phyloP scores from a whole-genome alignment of 1,140 invertebrate genomes.

The Adoxophyes honmai region DNA sequence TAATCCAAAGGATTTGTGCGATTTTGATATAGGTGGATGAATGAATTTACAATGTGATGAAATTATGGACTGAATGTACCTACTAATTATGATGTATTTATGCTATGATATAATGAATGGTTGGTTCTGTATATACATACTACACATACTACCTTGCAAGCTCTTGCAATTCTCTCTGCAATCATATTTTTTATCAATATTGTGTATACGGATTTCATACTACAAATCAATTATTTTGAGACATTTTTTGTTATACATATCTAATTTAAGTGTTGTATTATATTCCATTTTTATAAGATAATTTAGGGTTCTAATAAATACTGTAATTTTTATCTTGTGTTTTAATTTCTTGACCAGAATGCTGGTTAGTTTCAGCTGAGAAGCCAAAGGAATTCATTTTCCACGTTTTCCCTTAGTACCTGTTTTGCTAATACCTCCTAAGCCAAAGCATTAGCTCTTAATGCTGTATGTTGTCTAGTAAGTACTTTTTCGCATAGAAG shows the following conservation, averaged over 20 bases:
- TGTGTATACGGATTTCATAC: constrained; percentile 47
- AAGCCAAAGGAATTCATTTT: background rate
- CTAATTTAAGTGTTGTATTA: constrained; percentile 62
- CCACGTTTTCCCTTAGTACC: no score
- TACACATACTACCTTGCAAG: constrained; percentile 29
- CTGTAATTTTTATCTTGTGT: constrained; percentile 34
- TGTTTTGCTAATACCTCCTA: background rate
- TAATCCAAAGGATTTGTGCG: constrained; percentile 54
- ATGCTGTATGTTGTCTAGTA: background rate
- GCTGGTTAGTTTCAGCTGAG: background rate
- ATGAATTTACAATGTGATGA: constrained; percentile 62
- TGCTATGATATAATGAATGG: constrained; percentile 43
- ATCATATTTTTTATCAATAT: constrained; percentile 55
- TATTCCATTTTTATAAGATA: constrained; percentile 59
- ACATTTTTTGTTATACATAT: constrained; percentile 38
- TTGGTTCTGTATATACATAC: constrained; percentile 50
- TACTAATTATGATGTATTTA: constrained; percentile 36
- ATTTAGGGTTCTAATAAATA: constrained; percentile 37
- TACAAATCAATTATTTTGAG: constrained; percentile 61
- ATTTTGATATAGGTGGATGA: constrained; percentile 25
- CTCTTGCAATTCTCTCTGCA: constrained; percentile 28
- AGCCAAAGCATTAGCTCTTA: background rate
- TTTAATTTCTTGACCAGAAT: constrained; percentile 21
- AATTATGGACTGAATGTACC: constrained; percentile 58
- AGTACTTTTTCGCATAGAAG: background rate